Conservation (phyloP, 2,113 vertebrate genomes). For the Scopus umbretta region DNA sequence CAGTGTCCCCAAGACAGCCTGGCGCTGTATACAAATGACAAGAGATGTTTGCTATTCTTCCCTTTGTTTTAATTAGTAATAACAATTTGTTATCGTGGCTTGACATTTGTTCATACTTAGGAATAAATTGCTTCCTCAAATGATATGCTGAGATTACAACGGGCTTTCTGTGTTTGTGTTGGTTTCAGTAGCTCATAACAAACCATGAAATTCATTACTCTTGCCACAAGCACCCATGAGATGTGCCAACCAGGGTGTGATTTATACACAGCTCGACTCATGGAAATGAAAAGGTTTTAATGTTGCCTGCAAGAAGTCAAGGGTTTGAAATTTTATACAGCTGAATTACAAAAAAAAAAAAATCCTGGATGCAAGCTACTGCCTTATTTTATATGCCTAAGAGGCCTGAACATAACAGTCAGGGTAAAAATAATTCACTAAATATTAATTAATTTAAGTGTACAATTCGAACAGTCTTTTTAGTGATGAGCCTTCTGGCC, state of each 20-base stretch:
- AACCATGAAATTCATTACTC: conserved; percentile 49
- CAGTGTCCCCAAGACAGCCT: neutral
- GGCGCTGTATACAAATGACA: neutral
- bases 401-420: conserved; percentile 32
- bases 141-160: conserved; percentile 52
- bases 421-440: conserved; percentile 61
- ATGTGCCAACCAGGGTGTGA: neutral
- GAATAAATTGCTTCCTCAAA: conserved; percentile 44
- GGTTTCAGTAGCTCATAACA: conserved; percentile 51
- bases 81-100: conserved; percentile 30
- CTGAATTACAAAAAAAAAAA: neutral
- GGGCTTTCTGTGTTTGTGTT: conserved; percentile 29
- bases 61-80: conserved; percentile 55
- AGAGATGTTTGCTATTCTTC: neutral
- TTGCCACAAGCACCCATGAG: conserved; percentile 34
- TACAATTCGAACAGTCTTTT: conserved; percentile 46
- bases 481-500: conserved; percentile 45
- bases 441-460: conserved; percentile 58
- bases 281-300: conserved; percentile 38
- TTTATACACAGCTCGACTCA: neutral
- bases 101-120: conserved; percentile 52
- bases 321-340: conserved; percentile 30
- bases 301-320: conserved; percentile 28
- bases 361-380: neutral
- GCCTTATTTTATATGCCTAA: conserved; percentile 39